These are phyloP conservation scores for Paracanthobrama guichenoti DNA, from an alignment of 2,113 vertebrate genomes.

Conservation along the genomic window DNA sequence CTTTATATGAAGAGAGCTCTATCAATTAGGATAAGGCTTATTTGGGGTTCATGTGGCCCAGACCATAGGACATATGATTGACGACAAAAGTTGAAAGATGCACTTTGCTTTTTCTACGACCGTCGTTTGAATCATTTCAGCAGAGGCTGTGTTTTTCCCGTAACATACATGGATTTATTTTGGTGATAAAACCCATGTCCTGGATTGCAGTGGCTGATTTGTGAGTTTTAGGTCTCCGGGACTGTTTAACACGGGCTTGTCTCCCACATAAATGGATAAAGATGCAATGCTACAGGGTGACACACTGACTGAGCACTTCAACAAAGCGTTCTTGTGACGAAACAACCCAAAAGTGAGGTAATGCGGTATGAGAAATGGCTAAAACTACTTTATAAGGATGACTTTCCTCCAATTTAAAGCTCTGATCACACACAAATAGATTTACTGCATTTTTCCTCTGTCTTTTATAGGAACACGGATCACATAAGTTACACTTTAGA, in stretches of 20 bases:
- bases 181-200: slow-evolving; percentile 65
- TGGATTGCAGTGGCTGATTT: slow-evolving; percentile 51
- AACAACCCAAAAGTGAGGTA: slow-evolving; percentile 19
- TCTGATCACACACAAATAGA: not conserved
- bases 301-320: slow-evolving; percentile 16
- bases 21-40: slow-evolving; percentile 54
- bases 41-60: slow-evolving; percentile 46
- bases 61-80: slow-evolving; percentile 62
- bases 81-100: slow-evolving; percentile 67
- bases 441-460: not conserved
- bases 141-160: slow-evolving; percentile 60
- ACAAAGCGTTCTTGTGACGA: slow-evolving; percentile 36
- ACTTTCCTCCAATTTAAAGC: slow-evolving; percentile 1
- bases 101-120: slow-evolving; percentile 67
- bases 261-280: slow-evolving; percentile 51
- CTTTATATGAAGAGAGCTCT: slow-evolving; percentile 64
- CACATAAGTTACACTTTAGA: slow-evolving; percentile 44
- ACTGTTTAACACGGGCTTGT: slow-evolving; percentile 45
- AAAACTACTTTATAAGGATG: slow-evolving; percentile 23
- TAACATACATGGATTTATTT: slow-evolving; percentile 66
- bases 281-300: slow-evolving; percentile 41
- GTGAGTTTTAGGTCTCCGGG: slow-evolving; percentile 41
- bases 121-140: slow-evolving; percentile 66
- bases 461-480: not conserved
- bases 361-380: slow-evolving; percentile 15